Evolutionary conservation across 2,888 invertebrate genomes (phyloP).

Genomic region (Eremobia ochroleuca): DNA sequence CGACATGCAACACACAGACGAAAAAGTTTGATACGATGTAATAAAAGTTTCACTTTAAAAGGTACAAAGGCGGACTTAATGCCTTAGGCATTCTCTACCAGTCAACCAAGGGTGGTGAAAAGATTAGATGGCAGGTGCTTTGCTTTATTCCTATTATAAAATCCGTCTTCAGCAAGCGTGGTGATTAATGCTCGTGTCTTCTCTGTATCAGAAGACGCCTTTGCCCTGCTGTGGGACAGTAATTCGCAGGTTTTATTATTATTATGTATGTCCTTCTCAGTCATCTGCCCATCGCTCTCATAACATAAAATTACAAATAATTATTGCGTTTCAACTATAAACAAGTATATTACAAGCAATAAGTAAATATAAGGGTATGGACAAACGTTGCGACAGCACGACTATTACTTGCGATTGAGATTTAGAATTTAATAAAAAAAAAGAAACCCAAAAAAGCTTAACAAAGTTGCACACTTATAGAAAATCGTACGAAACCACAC

Average conservation of each 20-base stretch:
- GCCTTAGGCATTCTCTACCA: no score
- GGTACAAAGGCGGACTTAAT: no score
- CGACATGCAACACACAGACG: no score
- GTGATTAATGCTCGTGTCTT: background rate
- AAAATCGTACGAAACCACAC: slow-evolving; percentile 15
- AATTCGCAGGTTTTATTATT: background rate
- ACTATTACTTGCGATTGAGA: slow-evolving; percentile 3
- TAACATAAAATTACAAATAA: slow-evolving; percentile 54
- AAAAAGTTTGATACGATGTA: no score
- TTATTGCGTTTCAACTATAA: slow-evolving; percentile 66
- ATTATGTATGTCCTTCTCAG: background rate
- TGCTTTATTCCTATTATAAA: background rate
- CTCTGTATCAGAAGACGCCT: background rate
- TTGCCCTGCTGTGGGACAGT: background rate
- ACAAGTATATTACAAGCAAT: slow-evolving; percentile 63
- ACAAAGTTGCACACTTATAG: slow-evolving; percentile 47
- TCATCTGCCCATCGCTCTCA: slow-evolving; percentile 32
- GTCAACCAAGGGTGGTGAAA: no score
- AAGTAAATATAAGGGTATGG: slow-evolving; percentile 24
- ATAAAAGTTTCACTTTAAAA: no score
- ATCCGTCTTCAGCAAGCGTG: background rate
- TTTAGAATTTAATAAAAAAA: background rate
- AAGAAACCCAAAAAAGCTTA: slow-evolving; percentile 23
- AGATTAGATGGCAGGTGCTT: no score
- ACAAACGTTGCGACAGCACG: slow-evolving; percentile 9